Conservation (phyloP, 2,113 vertebrate genomes). For the Sturnira hondurensis region DNA sequence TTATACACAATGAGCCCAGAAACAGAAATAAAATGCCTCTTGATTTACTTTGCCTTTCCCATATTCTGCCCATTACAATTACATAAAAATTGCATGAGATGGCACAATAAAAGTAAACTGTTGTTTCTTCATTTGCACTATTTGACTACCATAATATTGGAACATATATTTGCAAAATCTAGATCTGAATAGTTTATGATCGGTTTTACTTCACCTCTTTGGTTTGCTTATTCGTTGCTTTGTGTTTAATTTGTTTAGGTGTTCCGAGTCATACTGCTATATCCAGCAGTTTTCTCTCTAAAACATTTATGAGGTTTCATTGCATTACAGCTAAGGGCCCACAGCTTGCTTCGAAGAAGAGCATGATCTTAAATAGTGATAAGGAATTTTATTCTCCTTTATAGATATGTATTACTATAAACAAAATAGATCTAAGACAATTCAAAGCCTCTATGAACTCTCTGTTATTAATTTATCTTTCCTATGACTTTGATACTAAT, state of each 20-base stretch:
- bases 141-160: not conserved
- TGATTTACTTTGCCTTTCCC: not conserved
- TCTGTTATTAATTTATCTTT: not conserved
- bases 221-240: not conserved
- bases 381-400: not conserved
- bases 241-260: not conserved
- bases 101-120: not conserved
- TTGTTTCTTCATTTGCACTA: not conserved
- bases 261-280: not conserved
- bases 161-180: not conserved
- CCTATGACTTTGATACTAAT: not conserved
- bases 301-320: not conserved
- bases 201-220: not conserved
- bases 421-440: not conserved
- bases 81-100: not conserved
- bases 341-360: not conserved
- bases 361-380: not conserved
- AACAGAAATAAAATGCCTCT: not conserved
- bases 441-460: not conserved
- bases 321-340: not conserved
- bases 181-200: not conserved
- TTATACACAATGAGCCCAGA: not conserved
- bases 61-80: not conserved
- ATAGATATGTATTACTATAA: not conserved
- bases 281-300: not conserved